Conservation (phyloP, 2,113 vertebrate genomes). For the Picathartes gymnocephalus region DNA sequence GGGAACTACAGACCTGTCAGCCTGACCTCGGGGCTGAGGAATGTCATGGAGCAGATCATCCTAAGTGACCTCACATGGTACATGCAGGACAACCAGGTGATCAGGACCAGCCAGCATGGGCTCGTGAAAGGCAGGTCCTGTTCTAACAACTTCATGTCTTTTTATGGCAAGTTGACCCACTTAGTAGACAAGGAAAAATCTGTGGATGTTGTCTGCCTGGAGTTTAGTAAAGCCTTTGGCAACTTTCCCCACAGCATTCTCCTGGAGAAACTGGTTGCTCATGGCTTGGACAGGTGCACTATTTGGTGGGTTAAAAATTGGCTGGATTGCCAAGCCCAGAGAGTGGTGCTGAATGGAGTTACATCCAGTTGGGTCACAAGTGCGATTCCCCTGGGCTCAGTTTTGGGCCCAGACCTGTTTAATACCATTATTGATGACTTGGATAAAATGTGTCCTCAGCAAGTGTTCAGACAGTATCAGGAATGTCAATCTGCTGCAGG, state of each 20-base stretch:
- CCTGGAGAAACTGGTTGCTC: background rate
- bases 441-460: background rate
- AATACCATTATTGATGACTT: background rate
- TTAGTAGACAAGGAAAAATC: background rate
- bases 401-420: background rate
- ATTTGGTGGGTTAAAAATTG: background rate
- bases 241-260: background rate
- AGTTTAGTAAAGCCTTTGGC: background rate
- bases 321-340: accelerated
- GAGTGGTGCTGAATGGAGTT: background rate
- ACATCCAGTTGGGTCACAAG: background rate
- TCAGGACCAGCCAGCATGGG: background rate
- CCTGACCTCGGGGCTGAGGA: background rate
- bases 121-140: background rate
- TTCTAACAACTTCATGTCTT: background rate
- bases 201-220: background rate
- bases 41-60: too few species aligned
- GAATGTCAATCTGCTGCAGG: background rate
- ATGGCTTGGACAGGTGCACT: background rate
- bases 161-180: background rate
- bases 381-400: background rate
- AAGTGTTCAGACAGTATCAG: background rate
- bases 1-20: background rate
- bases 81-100: too few species aligned
- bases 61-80: background rate